These are phyloP conservation scores for Micrasema longulum DNA, from an alignment of 1,140 invertebrate genomes.

Conservation along the genomic window DNA sequence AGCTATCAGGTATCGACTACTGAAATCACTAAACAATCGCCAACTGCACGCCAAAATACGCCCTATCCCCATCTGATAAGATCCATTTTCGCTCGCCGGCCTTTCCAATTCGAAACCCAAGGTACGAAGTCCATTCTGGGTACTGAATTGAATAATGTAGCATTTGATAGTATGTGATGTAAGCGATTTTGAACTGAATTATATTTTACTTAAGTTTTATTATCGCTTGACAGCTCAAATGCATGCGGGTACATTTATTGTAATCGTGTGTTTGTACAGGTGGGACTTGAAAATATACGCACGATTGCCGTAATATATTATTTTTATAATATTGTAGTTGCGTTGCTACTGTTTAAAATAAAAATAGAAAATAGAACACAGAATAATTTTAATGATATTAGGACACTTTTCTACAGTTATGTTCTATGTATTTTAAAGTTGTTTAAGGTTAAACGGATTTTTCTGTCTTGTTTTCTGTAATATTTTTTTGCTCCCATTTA, in stretches of 20 bases:
- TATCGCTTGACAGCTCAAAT: not conserved
- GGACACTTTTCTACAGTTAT: no score
- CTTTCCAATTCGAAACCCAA: not conserved
- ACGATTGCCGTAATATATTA: not conserved
- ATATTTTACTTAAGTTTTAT: not conserved
- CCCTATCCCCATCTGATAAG: not conserved
- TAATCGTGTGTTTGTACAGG: conserved; percentile 21
- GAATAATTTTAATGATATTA: no score
- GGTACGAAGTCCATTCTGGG: conserved; percentile 17
- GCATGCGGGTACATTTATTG: conserved; percentile 2
- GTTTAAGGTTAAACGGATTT: no score
- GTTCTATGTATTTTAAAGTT: no score
- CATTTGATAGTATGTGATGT: not conserved
- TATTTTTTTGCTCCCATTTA: no score
- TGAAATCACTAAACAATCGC: not conserved
- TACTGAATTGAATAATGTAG: not conserved
- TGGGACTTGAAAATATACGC: conserved; percentile 6
- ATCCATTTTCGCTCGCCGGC: not conserved
- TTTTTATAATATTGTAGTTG: not conserved
- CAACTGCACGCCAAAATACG: not conserved
- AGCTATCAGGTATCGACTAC: not conserved
- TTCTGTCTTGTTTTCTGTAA: no score
- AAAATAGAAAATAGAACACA: no score
- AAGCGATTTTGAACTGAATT: conserved; percentile 6
- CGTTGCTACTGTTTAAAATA: no score